Base-by-base conservation (phyloP, 1,140 invertebrate species). In the Pseudoatta argentina region DNA sequence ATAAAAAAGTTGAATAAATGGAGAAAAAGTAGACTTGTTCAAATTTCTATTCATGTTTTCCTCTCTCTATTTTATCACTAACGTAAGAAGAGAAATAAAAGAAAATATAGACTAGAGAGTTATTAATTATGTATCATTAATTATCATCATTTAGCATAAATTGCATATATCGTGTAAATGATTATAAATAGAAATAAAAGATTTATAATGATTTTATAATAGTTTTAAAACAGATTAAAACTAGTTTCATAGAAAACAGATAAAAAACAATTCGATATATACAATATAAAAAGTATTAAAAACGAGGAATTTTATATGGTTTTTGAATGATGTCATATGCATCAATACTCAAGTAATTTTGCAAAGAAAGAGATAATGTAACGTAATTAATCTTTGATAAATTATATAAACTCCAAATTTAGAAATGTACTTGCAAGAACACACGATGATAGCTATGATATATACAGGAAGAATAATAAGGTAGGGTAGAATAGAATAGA, bases 391-490 rank as follows among this genome's bases (percentile, higher is more conserved):
- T 78, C 44, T 76, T 55, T 16, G 27, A 53, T 88, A 76, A 89
- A 78, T 89, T 89, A 89, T 77, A 72, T 89, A 89, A 87, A 89
- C 48, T 73, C 88, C 85, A 77, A 89, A 89, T 34, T 83, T 72
- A 87, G 85, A 85, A 53, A 55, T 0, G 14, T 10, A 55, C 64
- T 55, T 53, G 77, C 18, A 39, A 69, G 10, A 48, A 48, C 67
- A 44, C 18, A 16, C 34, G 34, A 16, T 69, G 59, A 39, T 24
- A 1, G 24, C 21, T 16, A 5, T 10, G 18, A 24, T 44, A 34
- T 44, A 34, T n/a, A 53, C 24, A 66, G 21, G 55, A 61, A 39
- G 48, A 77, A 85, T 48, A 87, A 89, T 89, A 78, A 86, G 67
- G 67, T 59, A 76, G 55, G 27, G 77, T 48, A 71, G 85, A 89